Conservation (phyloP, 2,888 invertebrate genomes). For the Theretra japonica region DNA sequence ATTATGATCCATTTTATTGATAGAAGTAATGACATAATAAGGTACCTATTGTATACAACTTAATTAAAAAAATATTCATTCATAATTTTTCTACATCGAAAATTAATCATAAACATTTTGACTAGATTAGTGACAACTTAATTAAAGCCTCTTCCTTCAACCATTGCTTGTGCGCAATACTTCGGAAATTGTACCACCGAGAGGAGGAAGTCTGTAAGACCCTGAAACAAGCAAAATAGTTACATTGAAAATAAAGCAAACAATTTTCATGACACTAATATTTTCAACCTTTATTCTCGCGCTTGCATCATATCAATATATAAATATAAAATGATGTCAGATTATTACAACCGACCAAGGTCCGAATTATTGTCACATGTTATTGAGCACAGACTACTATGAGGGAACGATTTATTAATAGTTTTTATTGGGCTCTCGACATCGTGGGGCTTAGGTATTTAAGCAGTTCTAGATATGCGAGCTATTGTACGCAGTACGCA, state of each 20-base stretch:
- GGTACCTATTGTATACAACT: background rate
- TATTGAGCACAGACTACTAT: background rate
- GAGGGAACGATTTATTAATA: background rate
- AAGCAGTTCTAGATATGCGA: too few species aligned
- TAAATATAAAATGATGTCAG: slow-evolving; percentile 9
- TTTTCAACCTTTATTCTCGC: background rate
- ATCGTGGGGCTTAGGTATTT: too few species aligned
- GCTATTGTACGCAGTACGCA: too few species aligned
- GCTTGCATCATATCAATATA: background rate
- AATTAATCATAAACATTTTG: slow-evolving; percentile 33
- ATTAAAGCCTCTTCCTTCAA: slow-evolving; percentile 84
- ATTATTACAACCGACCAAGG: background rate
- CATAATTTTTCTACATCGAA: background rate
- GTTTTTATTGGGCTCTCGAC: background rate
- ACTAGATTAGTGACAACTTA: slow-evolving; percentile 45
- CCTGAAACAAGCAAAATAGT: slow-evolving; percentile 77
- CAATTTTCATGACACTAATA: background rate
- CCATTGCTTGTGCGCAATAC: slow-evolving; percentile 89
- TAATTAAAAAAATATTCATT: background rate
- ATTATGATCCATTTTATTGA: too few species aligned
- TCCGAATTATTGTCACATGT: background rate
- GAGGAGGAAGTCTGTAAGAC: slow-evolving; percentile 87
- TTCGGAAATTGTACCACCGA: slow-evolving; percentile 89
- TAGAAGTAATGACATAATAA: too few species aligned
- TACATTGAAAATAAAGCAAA: slow-evolving; percentile 2